Base-by-base conservation (phyloP, 2,888 invertebrate species). In the Serripes groenlandicus region DNA sequence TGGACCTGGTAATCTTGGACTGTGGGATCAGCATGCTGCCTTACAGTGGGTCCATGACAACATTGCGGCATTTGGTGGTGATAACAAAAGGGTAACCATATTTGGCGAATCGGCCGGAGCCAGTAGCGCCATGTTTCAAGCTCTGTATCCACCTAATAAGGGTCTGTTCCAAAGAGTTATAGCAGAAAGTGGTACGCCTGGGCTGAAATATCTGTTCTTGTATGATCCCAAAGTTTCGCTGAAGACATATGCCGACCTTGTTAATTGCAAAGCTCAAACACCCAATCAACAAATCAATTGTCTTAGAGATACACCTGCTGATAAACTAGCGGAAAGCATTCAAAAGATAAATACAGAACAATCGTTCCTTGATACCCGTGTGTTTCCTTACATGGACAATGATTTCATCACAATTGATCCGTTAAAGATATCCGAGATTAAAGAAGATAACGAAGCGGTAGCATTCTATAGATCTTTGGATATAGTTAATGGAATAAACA, bases 401-500 rank as follows among this genome's bases (percentile, higher is more conserved):
- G 96, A 97, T 75, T 98, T 98, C 94, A 95, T 98, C 88, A 97
- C 97, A 0, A 28, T 49, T 11, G 30, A 30, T 9, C 28, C 21
- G 28, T 4, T 3, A 15, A 62, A 62, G 15, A 32, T 62, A 30
- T 30, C 18, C 1, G 32, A 62, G 15, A 5, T 32, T 2, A 3
- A 3, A 1, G 32, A 62, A 3, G 9, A 30, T 26, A 37, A 28
- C 15, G 49, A 42, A 5, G 52, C 15, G 4, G 18, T 69, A 15
- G 23, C n/a, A 28, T 54, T 80, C 52, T 83, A 76, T 69, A 21
- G 62, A 15, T 70, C 73, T 7, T 30, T 79, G 86, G 98, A 98
- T 95, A 97, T 99, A 80, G 96, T 99, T 92, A 96, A 98, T 90
- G 99, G 99, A 83, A 98, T 98, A 95, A 98, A 98, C 95, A 96